Evolutionary conservation across 2,888 invertebrate species (phyloP), one percentile per base, ranked within the genome.

Genomic region (Hermaeophaga mercurialis): DNA sequence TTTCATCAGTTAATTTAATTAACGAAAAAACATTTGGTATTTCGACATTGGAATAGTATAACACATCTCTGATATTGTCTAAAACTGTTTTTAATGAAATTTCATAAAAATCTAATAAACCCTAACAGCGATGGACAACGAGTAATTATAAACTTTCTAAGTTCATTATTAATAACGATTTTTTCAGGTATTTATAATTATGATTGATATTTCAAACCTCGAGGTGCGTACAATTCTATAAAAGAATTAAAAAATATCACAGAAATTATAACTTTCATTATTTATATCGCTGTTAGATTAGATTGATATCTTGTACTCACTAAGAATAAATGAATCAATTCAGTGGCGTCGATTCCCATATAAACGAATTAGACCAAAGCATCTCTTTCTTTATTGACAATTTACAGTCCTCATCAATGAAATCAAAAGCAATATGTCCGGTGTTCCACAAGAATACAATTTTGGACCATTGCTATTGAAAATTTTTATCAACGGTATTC

Each of bases 231-330:
- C 33, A 11, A 50, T n/a, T 28, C 39, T 34, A 52, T 43, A 41
- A 43, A 22, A 7, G 22, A 22, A 22, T 22, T 22, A 22, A 26
- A 49, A 28, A 49, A 22, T 5, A 22, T 7, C 4, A 36, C 24
- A 14, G 17, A 34, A 45, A 53, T 53, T 46, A 33, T n/a, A 44
- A 46, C 54, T 54, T 54, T 54, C 54, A 54, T 45, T 54, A 53
- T 36, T 39, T 18, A 39, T 39, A 39, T 9, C 18, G 18, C 14
- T 39, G 9, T 18, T 31, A 9, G 9, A 36, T 36, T 44, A 54
- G 46, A 54, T 54, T 38, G 22, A 26, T 46, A 54, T 54, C 45
- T 36, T 28, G 14, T 33, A 26, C 15, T 38, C 38, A 15, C 33
- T 24, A 3, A 39, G 5, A n/a, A n/a, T 39, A 17, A 17, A 17